phyloP scores from a whole-genome alignment of 2,888 invertebrate genomes.

The Tipula helvola region DNA sequence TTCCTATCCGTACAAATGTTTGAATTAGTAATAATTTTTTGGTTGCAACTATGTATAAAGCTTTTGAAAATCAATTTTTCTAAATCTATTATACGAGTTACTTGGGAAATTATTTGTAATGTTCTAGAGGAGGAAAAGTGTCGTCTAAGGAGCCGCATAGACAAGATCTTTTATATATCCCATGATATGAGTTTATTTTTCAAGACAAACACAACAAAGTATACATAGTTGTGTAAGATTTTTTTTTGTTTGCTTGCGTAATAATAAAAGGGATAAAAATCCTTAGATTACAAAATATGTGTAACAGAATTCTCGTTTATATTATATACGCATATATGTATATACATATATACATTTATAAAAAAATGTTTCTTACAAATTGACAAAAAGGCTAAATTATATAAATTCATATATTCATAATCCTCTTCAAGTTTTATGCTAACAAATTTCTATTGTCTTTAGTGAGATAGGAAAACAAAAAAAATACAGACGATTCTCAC shows the following conservation, averaged over 20 bases:
- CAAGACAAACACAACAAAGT: not conserved
- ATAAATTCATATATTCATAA: slow-evolving; percentile 4
- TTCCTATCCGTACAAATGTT: too few species aligned
- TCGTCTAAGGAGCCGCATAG: too few species aligned
- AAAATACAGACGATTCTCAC: not conserved
- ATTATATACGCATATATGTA: not conserved
- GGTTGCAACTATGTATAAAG: too few species aligned
- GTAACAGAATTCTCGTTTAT: not conserved
- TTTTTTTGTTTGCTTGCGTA: not conserved
- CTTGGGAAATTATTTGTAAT: too few species aligned
- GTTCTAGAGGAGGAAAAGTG: too few species aligned
- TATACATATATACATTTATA: not conserved
- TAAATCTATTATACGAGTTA: too few species aligned
- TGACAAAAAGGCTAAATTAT: not conserved
- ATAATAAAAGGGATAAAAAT: not conserved
- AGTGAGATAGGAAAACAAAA: not conserved
- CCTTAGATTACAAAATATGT: not conserved
- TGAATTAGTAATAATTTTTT: too few species aligned
- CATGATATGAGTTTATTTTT: not conserved
- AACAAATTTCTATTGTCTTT: not conserved
- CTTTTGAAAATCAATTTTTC: too few species aligned
- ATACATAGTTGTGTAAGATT: not conserved
- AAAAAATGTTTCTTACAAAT: not conserved
- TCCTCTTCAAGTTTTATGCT: not conserved
- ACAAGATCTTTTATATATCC: not conserved